These are phyloP conservation scores for Latrodectus geometricus DNA, from an alignment of 1,140 invertebrate species.

Conservation along the genomic window DNA sequence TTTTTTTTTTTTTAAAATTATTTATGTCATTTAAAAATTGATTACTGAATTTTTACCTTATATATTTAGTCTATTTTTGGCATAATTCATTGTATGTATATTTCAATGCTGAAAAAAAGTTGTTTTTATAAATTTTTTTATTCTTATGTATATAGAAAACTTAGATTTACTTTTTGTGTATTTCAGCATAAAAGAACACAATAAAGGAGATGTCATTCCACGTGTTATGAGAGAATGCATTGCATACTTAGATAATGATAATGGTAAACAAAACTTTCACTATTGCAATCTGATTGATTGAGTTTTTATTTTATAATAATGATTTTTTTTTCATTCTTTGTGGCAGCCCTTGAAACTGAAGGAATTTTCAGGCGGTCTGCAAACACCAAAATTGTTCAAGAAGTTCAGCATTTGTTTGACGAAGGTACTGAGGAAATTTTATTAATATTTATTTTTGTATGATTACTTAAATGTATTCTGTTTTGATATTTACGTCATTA, in stretches of 20 bases:
- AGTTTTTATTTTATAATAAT: not conserved
- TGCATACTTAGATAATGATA: conserved; percentile 63
- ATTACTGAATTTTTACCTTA: too few species aligned
- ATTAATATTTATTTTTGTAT: too few species aligned
- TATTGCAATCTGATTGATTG: not conserved
- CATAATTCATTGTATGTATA: too few species aligned
- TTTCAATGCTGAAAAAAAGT: too few species aligned
- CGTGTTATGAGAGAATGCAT: conserved; percentile 86
- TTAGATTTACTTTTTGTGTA: not conserved
- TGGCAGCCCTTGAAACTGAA: conserved; percentile 92
- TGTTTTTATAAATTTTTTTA: too few species aligned
- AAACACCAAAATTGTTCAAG: conserved; percentile 83
- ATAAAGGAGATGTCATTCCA: conserved; percentile 83
- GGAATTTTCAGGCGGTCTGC: conserved; percentile 94
- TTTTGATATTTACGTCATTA: not conserved
- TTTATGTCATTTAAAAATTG: too few species aligned
- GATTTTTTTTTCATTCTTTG: conserved; percentile 65
- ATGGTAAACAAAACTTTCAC: conserved; percentile 59
- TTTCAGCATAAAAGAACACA: conserved; percentile 84
- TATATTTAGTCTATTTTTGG: too few species aligned
- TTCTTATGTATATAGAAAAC: too few species aligned
- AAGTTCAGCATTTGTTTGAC: conserved; percentile 87
- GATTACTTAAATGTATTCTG: too few species aligned
- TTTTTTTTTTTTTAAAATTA: too few species aligned
- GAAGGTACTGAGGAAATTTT: conserved; percentile 74